Conservation (phyloP, 2,888 invertebrate species). For the Leptura quadrifasciata region DNA sequence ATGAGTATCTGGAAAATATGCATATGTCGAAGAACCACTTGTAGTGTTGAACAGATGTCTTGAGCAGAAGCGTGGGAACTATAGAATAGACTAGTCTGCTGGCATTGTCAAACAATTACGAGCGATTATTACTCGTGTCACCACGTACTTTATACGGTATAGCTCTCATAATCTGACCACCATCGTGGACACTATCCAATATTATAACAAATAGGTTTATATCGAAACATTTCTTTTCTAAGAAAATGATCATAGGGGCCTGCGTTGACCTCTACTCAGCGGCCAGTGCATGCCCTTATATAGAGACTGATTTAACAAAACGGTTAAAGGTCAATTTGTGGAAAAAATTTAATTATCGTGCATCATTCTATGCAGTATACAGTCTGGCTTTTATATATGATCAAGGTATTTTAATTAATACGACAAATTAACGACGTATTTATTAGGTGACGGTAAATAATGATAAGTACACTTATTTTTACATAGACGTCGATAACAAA, state of each 20-base stretch:
- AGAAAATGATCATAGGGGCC: slow-evolving; percentile 44
- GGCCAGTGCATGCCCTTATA: slow-evolving; percentile 27
- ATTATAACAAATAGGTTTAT: slow-evolving; percentile 39
- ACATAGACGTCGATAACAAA: too few species aligned
- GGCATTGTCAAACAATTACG: slow-evolving; percentile 66
- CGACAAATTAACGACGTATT: neutral
- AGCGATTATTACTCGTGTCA: slow-evolving; percentile 63
- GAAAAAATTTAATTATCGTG: neutral
- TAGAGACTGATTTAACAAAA: slow-evolving; percentile 4
- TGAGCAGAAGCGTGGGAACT: slow-evolving; percentile 59
- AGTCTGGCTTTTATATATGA: neutral
- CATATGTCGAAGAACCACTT: slow-evolving; percentile 54
- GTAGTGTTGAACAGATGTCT: slow-evolving; percentile 60
- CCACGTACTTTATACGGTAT: slow-evolving; percentile 62
- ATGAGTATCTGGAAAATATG: slow-evolving; percentile 44
- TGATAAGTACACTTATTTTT: neutral
- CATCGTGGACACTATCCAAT: slow-evolving; percentile 41
- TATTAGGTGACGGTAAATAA: neutral
- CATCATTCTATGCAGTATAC: neutral
- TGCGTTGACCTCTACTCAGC: slow-evolving; percentile 28
- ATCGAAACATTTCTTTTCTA: slow-evolving; percentile 35
- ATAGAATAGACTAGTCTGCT: slow-evolving; percentile 54
- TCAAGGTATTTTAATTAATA: slow-evolving; percentile 5
- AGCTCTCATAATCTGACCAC: slow-evolving; percentile 46
- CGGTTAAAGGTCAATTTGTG: slow-evolving; percentile 7